Conservation (phyloP, 1,140 invertebrate species). For the Drosophila tani region DNA sequence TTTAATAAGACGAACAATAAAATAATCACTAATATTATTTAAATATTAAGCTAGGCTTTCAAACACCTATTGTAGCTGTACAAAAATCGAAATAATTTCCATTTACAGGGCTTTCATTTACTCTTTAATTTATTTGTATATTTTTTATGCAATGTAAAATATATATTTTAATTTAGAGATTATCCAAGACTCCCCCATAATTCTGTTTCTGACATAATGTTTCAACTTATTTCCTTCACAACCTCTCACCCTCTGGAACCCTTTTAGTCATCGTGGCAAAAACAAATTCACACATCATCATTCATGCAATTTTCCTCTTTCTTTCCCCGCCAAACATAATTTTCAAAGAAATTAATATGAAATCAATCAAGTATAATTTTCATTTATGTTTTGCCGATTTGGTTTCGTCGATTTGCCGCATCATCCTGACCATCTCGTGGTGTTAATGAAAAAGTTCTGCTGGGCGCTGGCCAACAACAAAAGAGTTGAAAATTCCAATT, state of each 20-base stretch:
- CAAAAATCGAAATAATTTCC: too few species aligned
- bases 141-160: neutral
- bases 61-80: too few species aligned
- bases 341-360: slow-evolving; percentile 74
- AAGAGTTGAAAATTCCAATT: slow-evolving; percentile 59
- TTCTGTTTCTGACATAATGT: neutral
- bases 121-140: too few species aligned
- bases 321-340: slow-evolving; percentile 40
- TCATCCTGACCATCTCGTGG: slow-evolving; percentile 41
- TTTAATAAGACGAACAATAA: too few species aligned
- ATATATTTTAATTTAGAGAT: neutral
- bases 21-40: too few species aligned
- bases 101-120: too few species aligned
- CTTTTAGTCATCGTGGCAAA: slow-evolving; percentile 16
- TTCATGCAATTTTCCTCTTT: slow-evolving; percentile 21
- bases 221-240: neutral
- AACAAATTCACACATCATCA: slow-evolving; percentile 49
- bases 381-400: slow-evolving; percentile 47
- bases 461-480: slow-evolving; percentile 14
- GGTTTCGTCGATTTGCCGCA: slow-evolving; percentile 38
- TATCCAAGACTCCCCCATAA: too few species aligned
- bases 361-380: slow-evolving; percentile 77
- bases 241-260: neutral
- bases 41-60: too few species aligned
- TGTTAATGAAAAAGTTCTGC: slow-evolving; percentile 74